Base-by-base conservation (phyloP, 2,888 invertebrate genomes). In the Drymonia ruficornis region DNA sequence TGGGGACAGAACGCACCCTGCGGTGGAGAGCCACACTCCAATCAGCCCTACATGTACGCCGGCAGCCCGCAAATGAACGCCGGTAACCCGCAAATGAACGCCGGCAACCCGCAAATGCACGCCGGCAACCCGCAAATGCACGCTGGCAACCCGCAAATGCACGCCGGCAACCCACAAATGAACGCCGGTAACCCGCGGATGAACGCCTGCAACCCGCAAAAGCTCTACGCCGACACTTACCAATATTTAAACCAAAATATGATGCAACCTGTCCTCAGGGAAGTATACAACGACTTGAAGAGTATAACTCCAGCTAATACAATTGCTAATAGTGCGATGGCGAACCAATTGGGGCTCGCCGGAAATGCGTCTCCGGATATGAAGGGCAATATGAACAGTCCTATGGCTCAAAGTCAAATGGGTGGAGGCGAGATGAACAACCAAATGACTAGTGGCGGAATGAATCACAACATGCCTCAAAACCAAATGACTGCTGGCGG, bases 231-330 rank as follows among this genome's bases (percentile, higher is more conserved):
- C 38, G 89, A 91, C 29, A 90, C 91, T 0, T 90, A 88, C 56
- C 81, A 66, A 40, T 91, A 89, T 65, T 72, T 91, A 36, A 89
- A 81, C 52, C 63, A 78, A 55, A 90, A 89, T 57, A 67, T 91
- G 13, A 87, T 92, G 87, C 86, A 89, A 57, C 92, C 92, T 0
- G 76, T 83, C 1, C 75, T 91, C 5, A 74, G 87, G 55, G 92
- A 92, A 74, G 91, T 91, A 1, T 89, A 90, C 56, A 63, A 87
- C 3, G 91, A 92, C 56, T 76, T 92, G 16, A 88, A 81, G 63
- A 73, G 77, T 2, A 81, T 92, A 12, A 80, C 78, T 36, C 83
- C 89, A 15, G 73, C 63, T 18, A 92, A 92, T 52, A 86, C 89
- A 0, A 60, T 91, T 4, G 75, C 80, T 63, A 87, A 87, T 53